Evolutionary conservation across 2,888 invertebrate species (phyloP).

Genomic region (Gastracanthus pulcherrimus): DNA sequence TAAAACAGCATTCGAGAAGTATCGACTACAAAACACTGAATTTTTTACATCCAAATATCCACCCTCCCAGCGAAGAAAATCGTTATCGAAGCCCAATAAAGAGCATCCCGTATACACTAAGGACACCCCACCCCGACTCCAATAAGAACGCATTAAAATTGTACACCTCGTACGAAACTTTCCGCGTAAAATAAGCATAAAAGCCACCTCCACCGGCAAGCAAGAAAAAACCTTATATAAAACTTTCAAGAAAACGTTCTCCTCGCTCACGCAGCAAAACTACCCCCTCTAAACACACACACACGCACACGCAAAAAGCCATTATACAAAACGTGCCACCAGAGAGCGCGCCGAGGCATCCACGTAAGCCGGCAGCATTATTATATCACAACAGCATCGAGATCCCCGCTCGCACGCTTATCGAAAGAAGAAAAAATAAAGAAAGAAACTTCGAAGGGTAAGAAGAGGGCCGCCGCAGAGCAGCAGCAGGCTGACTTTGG

Average conservation of each 20-base stretch:
- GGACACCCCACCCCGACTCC: neutral
- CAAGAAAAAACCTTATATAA: constrained; percentile 9
- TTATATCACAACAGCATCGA: no score
- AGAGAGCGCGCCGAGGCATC: neutral
- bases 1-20: neutral
- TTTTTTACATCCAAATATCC: neutral
- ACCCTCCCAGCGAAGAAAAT: neutral
- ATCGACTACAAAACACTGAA: neutral
- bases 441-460: constrained; percentile 42
- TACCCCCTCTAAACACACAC: neutral
- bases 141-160: neutral
- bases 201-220: neutral
- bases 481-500: constrained; percentile 69
- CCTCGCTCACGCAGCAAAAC: neutral
- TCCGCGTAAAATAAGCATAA: constrained; percentile 9
- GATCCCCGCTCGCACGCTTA: constrained; percentile 27
- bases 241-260: constrained; percentile 4
- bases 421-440: constrained; percentile 46
- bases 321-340: constrained; percentile 4
- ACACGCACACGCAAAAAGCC: neutral
- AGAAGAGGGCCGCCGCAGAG: constrained; percentile 13
- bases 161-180: neutral
- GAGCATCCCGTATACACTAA: neutral
- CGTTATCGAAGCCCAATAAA: neutral
- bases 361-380: neutral